Evolutionary conservation across 2,888 invertebrate species (phyloP), one percentile per base, ranked within the genome.

Genomic region (Drepana falcataria): DNA sequence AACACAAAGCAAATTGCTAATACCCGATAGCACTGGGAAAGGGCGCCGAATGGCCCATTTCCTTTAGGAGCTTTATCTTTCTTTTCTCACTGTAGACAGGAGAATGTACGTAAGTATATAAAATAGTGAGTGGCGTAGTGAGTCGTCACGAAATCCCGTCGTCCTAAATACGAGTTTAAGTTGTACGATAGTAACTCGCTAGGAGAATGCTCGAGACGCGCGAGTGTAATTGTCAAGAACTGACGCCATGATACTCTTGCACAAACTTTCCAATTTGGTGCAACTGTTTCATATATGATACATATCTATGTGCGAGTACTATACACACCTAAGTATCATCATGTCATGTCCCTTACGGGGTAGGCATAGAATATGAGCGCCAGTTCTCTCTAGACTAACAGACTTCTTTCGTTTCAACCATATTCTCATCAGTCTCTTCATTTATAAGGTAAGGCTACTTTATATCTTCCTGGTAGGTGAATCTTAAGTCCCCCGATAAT

Each of bases 1-100:
- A 78, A 79, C 79, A 84, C 83, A 87, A 83, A 84, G 84, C 81
- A 85, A 87, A 86, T 86, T 83, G 83, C 81, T 81, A 83, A 82
- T 83, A 81, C 82, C 74, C 82, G 77, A 85, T 85, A 77, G 81
- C 79, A 81, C 73, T 74, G 76, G 68, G 67, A 80, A 81, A 82
- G 81, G 79, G 80, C 80, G 69, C 73, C 63, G 79, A 85, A 84
- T 84, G 79, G 77, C 66, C 83, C 77, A 83, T 85, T 87, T 87
- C 82, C 83, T 80, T 76, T 59, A 77, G 77, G 67, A 80, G 76
- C 77, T 84, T 84, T 83, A 83, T 83, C 79, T 81, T 77, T 76
- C 73, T 77, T 75, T 76, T 65, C 64, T 60, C 61, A 55, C 59
- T 68, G 61, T 60, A 65, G 65, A 64, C 65, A 64, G 61, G 57